Evolutionary conservation across 2,888 invertebrate genomes (phyloP).

Genomic region (Drosophila kanekoi): DNA sequence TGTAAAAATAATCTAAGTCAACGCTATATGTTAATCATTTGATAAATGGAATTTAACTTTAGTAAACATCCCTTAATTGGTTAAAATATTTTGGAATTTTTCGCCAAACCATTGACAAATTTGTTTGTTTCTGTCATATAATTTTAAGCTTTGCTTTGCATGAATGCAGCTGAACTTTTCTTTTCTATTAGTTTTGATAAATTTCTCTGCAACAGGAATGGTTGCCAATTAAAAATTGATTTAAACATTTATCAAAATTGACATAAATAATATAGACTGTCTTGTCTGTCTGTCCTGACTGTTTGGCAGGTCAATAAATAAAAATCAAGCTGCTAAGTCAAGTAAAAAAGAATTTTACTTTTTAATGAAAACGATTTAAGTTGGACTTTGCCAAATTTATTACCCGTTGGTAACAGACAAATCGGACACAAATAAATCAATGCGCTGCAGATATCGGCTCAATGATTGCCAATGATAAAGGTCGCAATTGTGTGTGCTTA

Average conservation of each 20-base stretch:
- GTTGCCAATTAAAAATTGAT: background rate
- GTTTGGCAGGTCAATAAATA: constrained; percentile 71
- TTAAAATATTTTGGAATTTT: background rate
- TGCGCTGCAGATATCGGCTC: constrained; percentile 45
- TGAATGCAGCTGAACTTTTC: background rate
- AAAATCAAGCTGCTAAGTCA: constrained; percentile 68
- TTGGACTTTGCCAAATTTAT: constrained; percentile 61
- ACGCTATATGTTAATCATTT: no score
- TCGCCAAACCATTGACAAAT: no score
- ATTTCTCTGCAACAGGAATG: background rate
- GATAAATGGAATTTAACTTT: constrained; percentile 13
- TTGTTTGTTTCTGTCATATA: no score
- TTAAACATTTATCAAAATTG: constrained; percentile 43
- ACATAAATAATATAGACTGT: constrained; percentile 62
- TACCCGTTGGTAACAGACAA: constrained; percentile 49
- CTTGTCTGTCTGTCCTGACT: background rate
- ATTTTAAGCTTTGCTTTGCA: background rate
- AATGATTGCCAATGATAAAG: constrained; percentile 40
- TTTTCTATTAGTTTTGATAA: background rate
- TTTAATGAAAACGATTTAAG: constrained; percentile 65
- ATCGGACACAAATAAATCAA: constrained; percentile 62
- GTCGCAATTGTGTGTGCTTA: constrained; percentile 41
- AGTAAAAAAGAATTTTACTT: constrained; percentile 64
- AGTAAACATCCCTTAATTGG: background rate
- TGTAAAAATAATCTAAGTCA: constrained; percentile 31